Conservation (phyloP, 2,113 vertebrate genomes). For the Cephalopterus ornatus region DNA sequence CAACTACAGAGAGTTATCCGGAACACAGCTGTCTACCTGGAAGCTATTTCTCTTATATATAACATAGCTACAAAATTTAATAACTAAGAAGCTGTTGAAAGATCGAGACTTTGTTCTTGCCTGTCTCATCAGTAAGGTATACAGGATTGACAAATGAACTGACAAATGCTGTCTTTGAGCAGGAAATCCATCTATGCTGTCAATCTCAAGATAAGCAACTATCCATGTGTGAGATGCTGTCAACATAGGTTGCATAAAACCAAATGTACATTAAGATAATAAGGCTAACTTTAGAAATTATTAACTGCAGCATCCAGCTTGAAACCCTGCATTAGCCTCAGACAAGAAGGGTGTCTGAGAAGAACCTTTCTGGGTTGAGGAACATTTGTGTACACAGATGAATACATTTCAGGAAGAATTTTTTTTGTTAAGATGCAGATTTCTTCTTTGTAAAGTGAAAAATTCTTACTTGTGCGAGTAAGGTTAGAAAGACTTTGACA, state of each 20-base stretch:
- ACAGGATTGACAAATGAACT: not conserved
- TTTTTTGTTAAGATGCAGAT: not conserved
- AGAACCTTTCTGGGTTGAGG: not conserved
- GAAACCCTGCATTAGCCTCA: not conserved
- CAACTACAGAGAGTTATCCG: not conserved
- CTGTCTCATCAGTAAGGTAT: not conserved
- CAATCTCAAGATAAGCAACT: not conserved
- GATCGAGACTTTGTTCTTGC: not conserved
- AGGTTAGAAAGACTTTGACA: not conserved
- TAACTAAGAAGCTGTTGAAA: slow-evolving; percentile 22
- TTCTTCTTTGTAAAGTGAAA: not conserved
- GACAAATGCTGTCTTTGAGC: not conserved
- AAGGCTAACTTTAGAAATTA: not conserved
- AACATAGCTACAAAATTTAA: not conserved
- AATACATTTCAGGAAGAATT: not conserved
- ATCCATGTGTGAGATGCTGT: not conserved
- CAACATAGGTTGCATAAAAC: not conserved
- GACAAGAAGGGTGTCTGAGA: not conserved
- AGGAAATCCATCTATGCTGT: not conserved
- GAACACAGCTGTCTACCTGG: slow-evolving; percentile 24
- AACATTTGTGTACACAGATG: not conserved
- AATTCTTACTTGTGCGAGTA: not conserved
- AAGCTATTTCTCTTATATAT: not conserved
- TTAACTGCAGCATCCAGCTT: not conserved
- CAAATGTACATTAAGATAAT: not conserved